Conservation (phyloP, 2,888 invertebrate genomes). For the Epistrophella euchroma region DNA sequence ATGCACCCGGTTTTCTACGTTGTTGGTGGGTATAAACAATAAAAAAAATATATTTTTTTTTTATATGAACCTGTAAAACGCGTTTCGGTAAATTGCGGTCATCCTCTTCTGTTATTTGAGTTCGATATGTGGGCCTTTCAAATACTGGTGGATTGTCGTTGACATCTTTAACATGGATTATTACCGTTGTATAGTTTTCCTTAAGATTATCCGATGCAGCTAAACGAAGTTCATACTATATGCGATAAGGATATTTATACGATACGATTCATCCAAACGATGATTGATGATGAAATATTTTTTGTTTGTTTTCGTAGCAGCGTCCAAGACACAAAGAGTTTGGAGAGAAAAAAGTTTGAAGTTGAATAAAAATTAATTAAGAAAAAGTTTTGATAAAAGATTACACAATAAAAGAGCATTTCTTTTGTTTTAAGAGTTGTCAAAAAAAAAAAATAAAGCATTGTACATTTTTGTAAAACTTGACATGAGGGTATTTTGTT, state of each 20-base stretch:
- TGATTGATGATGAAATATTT: neutral
- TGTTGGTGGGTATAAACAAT: neutral
- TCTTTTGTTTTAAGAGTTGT: neutral
- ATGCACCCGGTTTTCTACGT: slow-evolving; percentile 15
- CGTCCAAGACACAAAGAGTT: no score
- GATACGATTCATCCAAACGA: neutral
- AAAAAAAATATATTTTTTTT: neutral
- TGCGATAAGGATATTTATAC: neutral
- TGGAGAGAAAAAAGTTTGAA: neutral
- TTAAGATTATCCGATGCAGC: slow-evolving; percentile 98
- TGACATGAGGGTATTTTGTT: no score
- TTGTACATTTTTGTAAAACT: no score
- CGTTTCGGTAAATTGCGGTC: slow-evolving; percentile 97
- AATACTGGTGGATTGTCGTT: slow-evolving; percentile 99
- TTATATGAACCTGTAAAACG: slow-evolving; percentile 90
- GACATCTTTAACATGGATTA: slow-evolving; percentile 98
- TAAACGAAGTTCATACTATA: slow-evolving; percentile 95
- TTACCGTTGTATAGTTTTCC: slow-evolving; percentile 98
- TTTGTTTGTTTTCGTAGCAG: no score
- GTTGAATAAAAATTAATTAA: neutral
- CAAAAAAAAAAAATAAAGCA: no score
- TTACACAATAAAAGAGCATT: neutral
- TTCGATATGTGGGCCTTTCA: slow-evolving; percentile 96
- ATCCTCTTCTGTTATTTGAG: slow-evolving; percentile 98
- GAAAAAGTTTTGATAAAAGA: neutral